Evolutionary conservation across 2,888 invertebrate species (phyloP), one percentile per base, ranked within the genome.

Genomic region (Tetramorium bicarinatum): DNA sequence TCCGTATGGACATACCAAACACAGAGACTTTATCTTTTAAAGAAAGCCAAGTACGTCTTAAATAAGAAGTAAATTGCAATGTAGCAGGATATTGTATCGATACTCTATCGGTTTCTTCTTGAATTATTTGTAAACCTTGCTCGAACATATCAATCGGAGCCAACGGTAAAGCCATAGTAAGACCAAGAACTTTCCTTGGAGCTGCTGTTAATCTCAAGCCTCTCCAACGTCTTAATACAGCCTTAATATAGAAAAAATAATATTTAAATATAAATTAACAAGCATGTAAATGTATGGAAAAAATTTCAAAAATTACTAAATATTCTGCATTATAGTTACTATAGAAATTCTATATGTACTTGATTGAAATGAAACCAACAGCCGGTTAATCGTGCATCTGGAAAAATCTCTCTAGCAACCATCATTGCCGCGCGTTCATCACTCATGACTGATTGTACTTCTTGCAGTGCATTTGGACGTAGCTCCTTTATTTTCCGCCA

Each of bases 321-420:
- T 18, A 49, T 9, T 2, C 1, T 29, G 1, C 15, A 4, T 47
- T 18, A 18, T 67, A 0, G 6, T 0, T 29, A 18, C 41, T 41
- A 34, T 18, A 61, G 29, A 67, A 11, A 67, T 29, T 9, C 11
- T 47, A 25, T 9, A 15, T n/a, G 2, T 49, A 49, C 49, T 29
- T 67, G 67, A 13, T 67, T 49, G 18, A 47, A 66, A 25, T 66
- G 47, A n/a, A 67, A 67, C 49, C 67, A 67, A 8, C 67, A 67
- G 11, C 49, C 67, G 0, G 29, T 49, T 49, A 67, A 3, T 11
- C 49, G 49, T 6, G 67, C 18, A 0, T 67, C 3, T 1, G 67
- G 67, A 7, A 67, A 67, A 18, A 34, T 49, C 6, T 67, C 29
- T 8, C 18, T 67, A 2, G 67, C 49, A 29, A 29, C 6, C 6